Percentiles rank a stretch among this genome's conserved stretches.
Evolutionary conservation across 2,888 invertebrate species (phyloP).

Genomic region (Itoplectis maculator): DNA sequence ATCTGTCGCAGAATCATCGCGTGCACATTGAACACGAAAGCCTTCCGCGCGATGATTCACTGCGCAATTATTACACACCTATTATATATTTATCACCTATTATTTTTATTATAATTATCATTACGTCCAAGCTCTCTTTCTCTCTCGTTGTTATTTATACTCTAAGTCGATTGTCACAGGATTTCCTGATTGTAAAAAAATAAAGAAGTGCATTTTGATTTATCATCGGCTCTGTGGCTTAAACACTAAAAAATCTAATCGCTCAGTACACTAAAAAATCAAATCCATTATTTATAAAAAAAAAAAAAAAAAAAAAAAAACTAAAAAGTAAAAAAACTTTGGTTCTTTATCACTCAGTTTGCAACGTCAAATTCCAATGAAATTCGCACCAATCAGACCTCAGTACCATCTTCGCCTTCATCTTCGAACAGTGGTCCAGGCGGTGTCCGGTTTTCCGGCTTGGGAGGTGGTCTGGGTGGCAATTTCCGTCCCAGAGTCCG

Average conservation of each 20-base stretch:
- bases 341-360: too few species aligned
- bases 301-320: too few species aligned
- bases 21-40: background rate
- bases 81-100: background rate
- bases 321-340: too few species aligned
- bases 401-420: slow-evolving; percentile 95
- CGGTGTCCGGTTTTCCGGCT: slow-evolving; percentile 90
- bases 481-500: slow-evolving; percentile 88
- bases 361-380: too few species aligned
- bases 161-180: background rate
- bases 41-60: slow-evolving; percentile 3
- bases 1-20: slow-evolving; percentile 19
- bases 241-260: too few species aligned
- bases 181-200: slow-evolving; percentile 4
- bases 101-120: background rate
- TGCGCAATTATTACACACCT: background rate
- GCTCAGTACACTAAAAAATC: too few species aligned
- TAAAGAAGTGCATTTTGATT: background rate
- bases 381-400: too few species aligned
- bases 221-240: background rate
- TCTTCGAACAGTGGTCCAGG: slow-evolving; percentile 93
- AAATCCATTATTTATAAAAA: too few species aligned
- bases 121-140: background rate
- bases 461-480: slow-evolving; percentile 93
- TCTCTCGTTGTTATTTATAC: slow-evolving; percentile 1